A percentile compares a stretch with the other conserved stretches of the same genome.
Conservation (phyloP, 2,888 invertebrate genomes). For the Meta bourneti region DNA sequence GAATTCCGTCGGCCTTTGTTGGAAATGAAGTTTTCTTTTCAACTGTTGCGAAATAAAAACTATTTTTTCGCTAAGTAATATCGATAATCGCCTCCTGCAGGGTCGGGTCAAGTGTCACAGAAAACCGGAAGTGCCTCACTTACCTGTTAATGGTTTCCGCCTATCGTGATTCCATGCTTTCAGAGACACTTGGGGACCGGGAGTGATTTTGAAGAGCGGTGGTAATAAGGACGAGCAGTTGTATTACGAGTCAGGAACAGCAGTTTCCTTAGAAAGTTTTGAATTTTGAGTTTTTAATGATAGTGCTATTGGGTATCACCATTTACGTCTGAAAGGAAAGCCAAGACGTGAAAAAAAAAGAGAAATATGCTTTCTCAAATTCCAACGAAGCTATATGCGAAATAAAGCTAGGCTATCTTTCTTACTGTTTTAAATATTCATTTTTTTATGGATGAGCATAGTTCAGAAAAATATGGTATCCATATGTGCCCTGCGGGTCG, state of each 20-base stretch:
- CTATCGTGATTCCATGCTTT: background rate
- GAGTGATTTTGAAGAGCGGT: no score
- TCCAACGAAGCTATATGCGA: no score
- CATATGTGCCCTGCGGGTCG: no score
- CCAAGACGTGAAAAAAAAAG: no score
- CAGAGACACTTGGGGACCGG: background rate
- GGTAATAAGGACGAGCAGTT: background rate
- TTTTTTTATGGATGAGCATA: no score
- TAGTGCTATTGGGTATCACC: background rate
- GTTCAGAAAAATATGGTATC: no score
- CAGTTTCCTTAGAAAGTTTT: background rate
- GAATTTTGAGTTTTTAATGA: background rate
- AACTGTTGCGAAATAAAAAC: constrained; percentile 38
- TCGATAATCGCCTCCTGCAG: constrained; percentile 8
- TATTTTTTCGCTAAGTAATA: constrained; percentile 41
- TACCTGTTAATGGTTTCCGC: constrained; percentile 45
- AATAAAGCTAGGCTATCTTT: no score
- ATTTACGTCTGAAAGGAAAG: no score
- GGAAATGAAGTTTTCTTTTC: constrained; percentile 51
- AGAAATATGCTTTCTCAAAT: no score
- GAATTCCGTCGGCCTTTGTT: constrained; percentile 1
- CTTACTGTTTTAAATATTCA: no score
- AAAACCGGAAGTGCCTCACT: constrained; percentile 30
- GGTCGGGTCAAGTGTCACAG: constrained; percentile 3
- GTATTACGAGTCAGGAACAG: background rate